Evolutionary conservation across 2,113 vertebrate genomes (phyloP).

Genomic region (Fulmarus glacialis): DNA sequence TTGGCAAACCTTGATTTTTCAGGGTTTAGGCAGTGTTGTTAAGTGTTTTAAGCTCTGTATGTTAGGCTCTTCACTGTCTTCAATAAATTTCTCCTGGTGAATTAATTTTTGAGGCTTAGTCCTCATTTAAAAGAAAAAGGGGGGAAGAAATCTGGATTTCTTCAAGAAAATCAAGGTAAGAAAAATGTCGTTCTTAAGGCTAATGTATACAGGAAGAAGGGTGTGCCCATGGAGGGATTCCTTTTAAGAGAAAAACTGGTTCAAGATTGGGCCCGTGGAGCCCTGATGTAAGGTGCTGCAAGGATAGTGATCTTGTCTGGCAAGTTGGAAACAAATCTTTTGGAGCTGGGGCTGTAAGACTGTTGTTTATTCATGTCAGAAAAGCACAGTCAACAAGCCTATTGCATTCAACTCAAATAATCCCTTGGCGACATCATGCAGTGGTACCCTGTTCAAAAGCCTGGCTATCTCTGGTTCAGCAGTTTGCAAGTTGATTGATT

Average conservation of each 20-base stretch:
- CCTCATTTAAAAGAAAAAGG: not conserved
- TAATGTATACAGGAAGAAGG: too few species aligned
- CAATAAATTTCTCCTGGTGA: not conserved
- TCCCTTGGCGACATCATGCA: not conserved
- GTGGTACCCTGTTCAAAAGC: not conserved
- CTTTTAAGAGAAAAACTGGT: not conserved
- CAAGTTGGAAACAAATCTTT: not conserved
- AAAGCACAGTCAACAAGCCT: not conserved
- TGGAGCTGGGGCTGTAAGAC: not conserved
- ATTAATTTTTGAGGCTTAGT: not conserved
- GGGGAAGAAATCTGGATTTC: not conserved
- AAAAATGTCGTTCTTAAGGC: not conserved
- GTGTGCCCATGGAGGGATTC: not conserved
- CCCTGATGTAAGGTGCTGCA: not conserved
- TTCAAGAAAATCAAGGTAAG: not conserved
- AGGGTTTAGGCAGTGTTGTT: not conserved
- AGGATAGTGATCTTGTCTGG: not conserved
- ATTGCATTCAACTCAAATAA: rapidly evolving
- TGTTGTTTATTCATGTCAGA: not conserved
- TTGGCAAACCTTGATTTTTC: not conserved
- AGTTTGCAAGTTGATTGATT: not conserved
- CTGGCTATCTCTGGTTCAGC: not conserved
- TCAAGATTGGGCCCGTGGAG: not conserved
- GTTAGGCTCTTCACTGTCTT: not conserved
- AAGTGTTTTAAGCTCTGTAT: not conserved